Evolutionary conservation across 2,888 invertebrate genomes (phyloP).

Genomic region (Epicampocera succincta): DNA sequence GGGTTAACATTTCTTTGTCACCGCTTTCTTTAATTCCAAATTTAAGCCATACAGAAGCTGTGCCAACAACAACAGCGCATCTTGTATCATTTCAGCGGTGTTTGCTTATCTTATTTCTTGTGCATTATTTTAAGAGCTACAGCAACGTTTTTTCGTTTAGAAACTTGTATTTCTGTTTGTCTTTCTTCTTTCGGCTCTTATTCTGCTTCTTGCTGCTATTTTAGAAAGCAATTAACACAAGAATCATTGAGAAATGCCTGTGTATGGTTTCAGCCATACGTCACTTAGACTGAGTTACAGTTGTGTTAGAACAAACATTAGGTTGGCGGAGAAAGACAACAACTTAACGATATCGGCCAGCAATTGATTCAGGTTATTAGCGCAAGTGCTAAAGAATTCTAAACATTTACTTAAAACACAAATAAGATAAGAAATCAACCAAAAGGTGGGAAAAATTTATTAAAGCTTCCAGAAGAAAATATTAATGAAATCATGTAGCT

Average conservation of each 20-base stretch:
- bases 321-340: slow-evolving; percentile 6
- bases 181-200: not conserved
- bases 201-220: not conserved
- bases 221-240: slow-evolving; percentile 43
- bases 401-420: slow-evolving; percentile 4
- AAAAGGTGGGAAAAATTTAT: slow-evolving; percentile 38
- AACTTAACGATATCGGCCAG: not conserved
- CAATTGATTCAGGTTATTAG: slow-evolving; percentile 64
- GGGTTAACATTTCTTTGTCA: slow-evolving; percentile 35
- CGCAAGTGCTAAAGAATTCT: slow-evolving; percentile 32
- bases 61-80: slow-evolving; percentile 24
- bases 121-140: slow-evolving; percentile 2
- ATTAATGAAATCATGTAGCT: too few species aligned
- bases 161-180: not conserved
- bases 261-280: slow-evolving; percentile 26
- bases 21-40: slow-evolving; percentile 21
- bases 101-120: slow-evolving; percentile 16
- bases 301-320: slow-evolving; percentile 21
- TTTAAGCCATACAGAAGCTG: not conserved
- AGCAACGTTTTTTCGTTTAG: slow-evolving; percentile 15
- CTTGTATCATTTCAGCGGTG: slow-evolving; percentile 30
- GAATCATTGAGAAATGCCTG: slow-evolving; percentile 18
- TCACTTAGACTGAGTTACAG: slow-evolving; percentile 27
- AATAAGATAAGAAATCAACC: not conserved
- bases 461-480: not conserved